Base-by-base conservation (phyloP, 2,113 vertebrate species). In the Herpetotheres cachinnans region DNA sequence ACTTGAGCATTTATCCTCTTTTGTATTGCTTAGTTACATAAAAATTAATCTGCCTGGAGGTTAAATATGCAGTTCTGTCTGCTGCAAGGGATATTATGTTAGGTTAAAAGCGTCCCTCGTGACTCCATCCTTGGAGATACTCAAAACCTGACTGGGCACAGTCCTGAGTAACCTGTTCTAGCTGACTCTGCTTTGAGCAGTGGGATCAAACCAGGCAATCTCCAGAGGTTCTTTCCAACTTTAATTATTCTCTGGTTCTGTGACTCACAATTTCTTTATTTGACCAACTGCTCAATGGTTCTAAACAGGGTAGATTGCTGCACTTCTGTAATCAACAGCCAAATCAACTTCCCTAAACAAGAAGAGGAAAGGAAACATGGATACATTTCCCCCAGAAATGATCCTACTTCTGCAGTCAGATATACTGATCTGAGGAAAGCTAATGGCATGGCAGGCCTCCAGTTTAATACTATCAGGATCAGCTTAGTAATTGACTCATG, bases 41-140 rank as follows among this genome's bases (percentile, higher is more conserved):
- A 91, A 90, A 97, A 86, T 80, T 70, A 71, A 94, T 81, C 82
- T 86, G 79, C 65, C 72, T 80, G 36, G 92, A 90, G 80, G 85
- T 91, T 92, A 95, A 89, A 84, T 89, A 89, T 84, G 76, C 90
- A 74, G 47, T 56, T 89, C 88, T 84, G 55, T 62, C 63, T 95
- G 71, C 88, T 95, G 63, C 16, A 78, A 74, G 32, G 81, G 59
- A 38, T 95, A 63, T 56, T 89, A 22, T 76, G 42, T 88, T 93
- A 70, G 16, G 32, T 82, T 92, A 91, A 74, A 86, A 91, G 42
- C 4, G 2, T 86, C 61, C 83, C 69, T 92, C 1, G 20, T 94
- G 94, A 87, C 72, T 93, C 47, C 4, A 13, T 94, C 77, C 86
- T 81, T 84, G 52, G 71, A 91, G 86, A 63, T 82, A 22, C 11